Conservation (phyloP, 2,797 vertebrate genomes). For the Lycodopsis pacificus region DNA sequence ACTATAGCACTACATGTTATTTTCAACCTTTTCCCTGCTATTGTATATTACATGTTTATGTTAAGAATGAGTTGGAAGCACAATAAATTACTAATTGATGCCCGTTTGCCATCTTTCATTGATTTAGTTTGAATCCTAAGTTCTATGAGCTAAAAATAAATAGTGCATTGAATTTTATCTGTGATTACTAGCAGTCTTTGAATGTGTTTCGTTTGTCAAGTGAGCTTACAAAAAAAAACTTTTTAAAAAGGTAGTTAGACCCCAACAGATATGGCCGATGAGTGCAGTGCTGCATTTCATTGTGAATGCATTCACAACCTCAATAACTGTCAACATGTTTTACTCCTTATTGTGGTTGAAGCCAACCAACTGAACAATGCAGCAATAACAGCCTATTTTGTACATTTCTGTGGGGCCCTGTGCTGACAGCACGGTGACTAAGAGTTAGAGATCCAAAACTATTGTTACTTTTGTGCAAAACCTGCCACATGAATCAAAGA, state of each 20-base stretch:
- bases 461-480: background rate
- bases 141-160: background rate
- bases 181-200: background rate
- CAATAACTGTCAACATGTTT: constrained; percentile 20
- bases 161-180: background rate
- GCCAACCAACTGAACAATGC: background rate
- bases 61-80: background rate
- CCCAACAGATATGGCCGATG: background rate
- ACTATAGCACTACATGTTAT: too few species aligned
- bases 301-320: background rate
- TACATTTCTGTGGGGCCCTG: background rate
- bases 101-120: background rate
- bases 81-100: background rate
- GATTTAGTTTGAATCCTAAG: background rate
- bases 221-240: background rate
- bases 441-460: background rate
- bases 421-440: background rate
- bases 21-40: too few species aligned
- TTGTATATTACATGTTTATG: too few species aligned
- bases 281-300: background rate
- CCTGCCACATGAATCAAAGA: background rate
- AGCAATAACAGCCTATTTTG: constrained; percentile 5
- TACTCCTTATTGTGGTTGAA: background rate
- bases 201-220: background rate
- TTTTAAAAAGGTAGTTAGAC: background rate